phyloP scores from a whole-genome alignment of 2,888 invertebrate genomes.

The Acleris cristana region DNA sequence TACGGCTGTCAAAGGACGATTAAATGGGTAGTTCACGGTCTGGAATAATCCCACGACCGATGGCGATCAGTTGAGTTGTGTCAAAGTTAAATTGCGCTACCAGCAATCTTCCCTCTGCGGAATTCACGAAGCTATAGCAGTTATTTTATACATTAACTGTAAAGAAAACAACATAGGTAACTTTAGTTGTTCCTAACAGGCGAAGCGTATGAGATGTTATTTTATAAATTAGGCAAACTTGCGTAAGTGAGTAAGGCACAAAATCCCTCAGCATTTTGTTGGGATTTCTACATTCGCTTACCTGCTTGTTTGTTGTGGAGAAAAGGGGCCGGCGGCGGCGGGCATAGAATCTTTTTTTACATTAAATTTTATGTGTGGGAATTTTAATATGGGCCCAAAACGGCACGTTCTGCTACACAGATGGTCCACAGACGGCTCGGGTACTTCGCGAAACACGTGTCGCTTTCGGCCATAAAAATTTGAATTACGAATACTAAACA shows the following conservation, averaged over 20 bases:
- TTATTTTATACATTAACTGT: slow-evolving; percentile 55
- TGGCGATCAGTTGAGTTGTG: slow-evolving; percentile 38
- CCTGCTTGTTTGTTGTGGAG: slow-evolving; percentile 82
- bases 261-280: slow-evolving; percentile 66
- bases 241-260: slow-evolving; percentile 68
- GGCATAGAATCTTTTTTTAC: slow-evolving; percentile 72
- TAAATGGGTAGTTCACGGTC: slow-evolving; percentile 45
- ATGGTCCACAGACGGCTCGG: slow-evolving; percentile 72
- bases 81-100: slow-evolving; percentile 52
- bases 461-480: slow-evolving; percentile 58
- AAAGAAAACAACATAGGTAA: slow-evolving; percentile 62
- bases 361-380: slow-evolving; percentile 81
- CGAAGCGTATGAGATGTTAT: slow-evolving; percentile 57
- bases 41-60: slow-evolving; percentile 30
- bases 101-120: slow-evolving; percentile 42
- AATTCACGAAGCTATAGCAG: slow-evolving; percentile 43
- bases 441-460: slow-evolving; percentile 76
- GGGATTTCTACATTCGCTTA: slow-evolving; percentile 80
- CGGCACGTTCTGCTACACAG: slow-evolving; percentile 80
- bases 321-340: slow-evolving; percentile 72
- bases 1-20: slow-evolving; percentile 12
- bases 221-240: slow-evolving; percentile 60
- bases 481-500: slow-evolving; percentile 47
- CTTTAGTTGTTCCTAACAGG: slow-evolving; percentile 54
- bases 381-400: slow-evolving; percentile 77